These are phyloP conservation scores for Ranitomeya variabilis DNA, from an alignment of 2,113 vertebrate species.

Conservation along the genomic window DNA sequence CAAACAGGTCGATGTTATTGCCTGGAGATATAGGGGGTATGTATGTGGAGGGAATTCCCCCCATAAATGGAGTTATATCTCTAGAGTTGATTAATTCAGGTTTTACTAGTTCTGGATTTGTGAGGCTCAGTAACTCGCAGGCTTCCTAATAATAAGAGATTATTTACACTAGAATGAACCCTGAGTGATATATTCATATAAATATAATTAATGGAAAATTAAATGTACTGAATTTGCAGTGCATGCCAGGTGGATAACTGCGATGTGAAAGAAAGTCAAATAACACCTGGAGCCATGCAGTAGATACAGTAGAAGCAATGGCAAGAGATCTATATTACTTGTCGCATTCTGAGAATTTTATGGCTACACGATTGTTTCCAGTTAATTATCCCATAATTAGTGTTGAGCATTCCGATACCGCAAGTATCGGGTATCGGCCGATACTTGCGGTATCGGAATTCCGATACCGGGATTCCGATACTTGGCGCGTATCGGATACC, in stretches of 20 bases:
- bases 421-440: no score
- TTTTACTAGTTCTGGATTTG: no score
- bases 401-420: no score
- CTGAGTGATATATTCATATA: conserved; percentile 18
- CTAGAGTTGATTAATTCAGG: no score
- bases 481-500: no score
- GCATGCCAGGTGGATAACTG: conserved; percentile 22
- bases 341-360: conserved; percentile 4
- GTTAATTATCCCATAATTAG: neutral
- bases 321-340: neutral
- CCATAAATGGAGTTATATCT: no score
- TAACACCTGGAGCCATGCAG: conserved; percentile 17
- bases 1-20: no score
- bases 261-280: conserved; percentile 25
- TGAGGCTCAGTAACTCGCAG: no score
- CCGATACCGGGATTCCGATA: no score
- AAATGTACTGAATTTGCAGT: conserved; percentile 11
- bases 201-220: conserved; percentile 27
- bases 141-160: conserved; percentile 38
- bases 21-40: no score
- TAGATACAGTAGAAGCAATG: conserved; percentile 20
- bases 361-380: neutral
- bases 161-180: conserved; percentile 23
- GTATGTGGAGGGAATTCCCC: no score
- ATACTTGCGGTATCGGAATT: no score